phyloP scores from a whole-genome alignment of 2,888 invertebrate species.

The Pimpla rufipes region DNA sequence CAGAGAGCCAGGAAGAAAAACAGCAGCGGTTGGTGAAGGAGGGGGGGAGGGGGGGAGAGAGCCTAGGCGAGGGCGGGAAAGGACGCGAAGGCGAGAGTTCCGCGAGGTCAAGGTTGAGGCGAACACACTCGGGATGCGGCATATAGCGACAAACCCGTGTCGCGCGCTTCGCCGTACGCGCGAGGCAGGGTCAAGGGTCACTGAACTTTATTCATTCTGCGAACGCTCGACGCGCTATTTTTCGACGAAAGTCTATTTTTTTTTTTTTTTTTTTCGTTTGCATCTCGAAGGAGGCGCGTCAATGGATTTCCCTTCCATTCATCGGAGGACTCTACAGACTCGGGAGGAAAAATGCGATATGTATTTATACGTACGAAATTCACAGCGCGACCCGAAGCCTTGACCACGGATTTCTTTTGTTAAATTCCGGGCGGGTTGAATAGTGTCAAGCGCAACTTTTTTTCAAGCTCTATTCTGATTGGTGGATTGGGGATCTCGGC shows the following conservation, averaged over 20 bases:
- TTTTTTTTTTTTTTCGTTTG: background rate
- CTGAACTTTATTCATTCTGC: slow-evolving; percentile 68
- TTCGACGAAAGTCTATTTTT: slow-evolving; percentile 23
- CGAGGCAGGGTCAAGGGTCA: slow-evolving; percentile 71
- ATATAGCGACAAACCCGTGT: background rate
- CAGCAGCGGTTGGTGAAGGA: background rate
- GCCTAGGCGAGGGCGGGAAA: background rate
- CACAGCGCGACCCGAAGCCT: background rate
- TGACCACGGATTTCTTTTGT: slow-evolving; percentile 2
- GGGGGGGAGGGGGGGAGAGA: background rate
- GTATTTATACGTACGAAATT: background rate
- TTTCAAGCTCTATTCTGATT: background rate
- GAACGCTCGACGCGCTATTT: background rate
- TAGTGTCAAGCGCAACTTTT: background rate
- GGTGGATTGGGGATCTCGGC: too few species aligned
- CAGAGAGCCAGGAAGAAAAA: background rate
- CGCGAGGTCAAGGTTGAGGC: slow-evolving; percentile 77
- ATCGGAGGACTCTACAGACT: too few species aligned
- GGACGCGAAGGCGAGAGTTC: slow-evolving; percentile 15
- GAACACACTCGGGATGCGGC: slow-evolving; percentile 27
- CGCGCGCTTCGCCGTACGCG: slow-evolving; percentile 38
- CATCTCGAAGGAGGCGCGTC: background rate
- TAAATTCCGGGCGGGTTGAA: background rate
- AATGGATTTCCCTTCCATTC: background rate
- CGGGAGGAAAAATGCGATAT: background rate